phyloP scores from a whole-genome alignment of 2,113 vertebrate species.

The Siniperca knerii region DNA sequence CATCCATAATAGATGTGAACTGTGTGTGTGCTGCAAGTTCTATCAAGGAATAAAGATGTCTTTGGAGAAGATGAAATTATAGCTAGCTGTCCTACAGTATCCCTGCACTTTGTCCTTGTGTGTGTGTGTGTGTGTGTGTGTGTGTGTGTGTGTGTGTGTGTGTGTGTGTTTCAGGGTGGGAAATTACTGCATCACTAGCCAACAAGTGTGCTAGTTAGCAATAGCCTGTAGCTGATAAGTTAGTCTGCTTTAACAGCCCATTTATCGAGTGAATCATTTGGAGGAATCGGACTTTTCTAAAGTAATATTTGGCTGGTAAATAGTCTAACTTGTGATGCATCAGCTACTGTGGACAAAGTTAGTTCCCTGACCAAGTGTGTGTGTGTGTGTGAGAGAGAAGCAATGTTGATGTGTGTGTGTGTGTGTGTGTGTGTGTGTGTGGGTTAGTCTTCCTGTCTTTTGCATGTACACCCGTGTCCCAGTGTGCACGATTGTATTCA shows the following conservation, averaged over 20 bases:
- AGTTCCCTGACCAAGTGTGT: neutral
- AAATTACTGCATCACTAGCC: conserved; percentile 14
- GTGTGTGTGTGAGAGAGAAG: neutral
- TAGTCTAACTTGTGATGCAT: neutral
- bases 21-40: conserved; percentile 19
- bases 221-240: neutral
- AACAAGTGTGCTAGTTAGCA: neutral
- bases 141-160: conserved; percentile 12
- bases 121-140: conserved; percentile 16
- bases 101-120: conserved; percentile 32
- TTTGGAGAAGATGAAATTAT: conserved; percentile 47
- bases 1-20: conserved; percentile 4
- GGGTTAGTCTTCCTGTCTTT: conserved; percentile 47
- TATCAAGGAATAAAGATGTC: conserved; percentile 43
- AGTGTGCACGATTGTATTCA: conserved; percentile 67
- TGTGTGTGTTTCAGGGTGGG: conserved; percentile 17
- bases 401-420: neutral
- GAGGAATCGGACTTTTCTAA: neutral
- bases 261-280: neutral
- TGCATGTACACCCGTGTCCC: conserved; percentile 64
- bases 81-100: conserved; percentile 52
- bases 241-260: neutral
- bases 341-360: neutral
- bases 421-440: conserved; percentile 1
- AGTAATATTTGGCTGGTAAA: neutral